Evolutionary conservation across 2,797 vertebrate species (phyloP).

Genomic region (Meda fulgida): DNA sequence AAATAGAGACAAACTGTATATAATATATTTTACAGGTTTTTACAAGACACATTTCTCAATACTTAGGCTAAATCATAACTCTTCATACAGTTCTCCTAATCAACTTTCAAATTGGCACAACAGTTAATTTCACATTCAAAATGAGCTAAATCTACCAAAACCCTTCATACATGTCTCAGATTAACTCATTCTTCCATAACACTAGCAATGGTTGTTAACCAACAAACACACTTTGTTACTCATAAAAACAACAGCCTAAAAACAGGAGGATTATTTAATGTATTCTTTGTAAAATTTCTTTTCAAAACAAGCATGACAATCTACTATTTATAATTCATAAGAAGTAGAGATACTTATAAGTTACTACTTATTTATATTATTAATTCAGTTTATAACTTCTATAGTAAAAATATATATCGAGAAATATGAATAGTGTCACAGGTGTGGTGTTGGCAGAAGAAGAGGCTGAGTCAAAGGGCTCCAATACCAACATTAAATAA

Average conservation of each 20-base stretch:
- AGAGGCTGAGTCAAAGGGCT: too few species aligned
- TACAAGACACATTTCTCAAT: too few species aligned
- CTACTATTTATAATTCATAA: background rate
- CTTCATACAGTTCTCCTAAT: background rate
- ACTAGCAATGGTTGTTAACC: background rate
- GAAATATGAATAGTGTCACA: background rate
- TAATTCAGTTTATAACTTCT: too few species aligned
- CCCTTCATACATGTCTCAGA: background rate
- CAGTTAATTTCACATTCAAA: background rate
- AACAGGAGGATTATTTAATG: background rate
- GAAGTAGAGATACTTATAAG: too few species aligned
- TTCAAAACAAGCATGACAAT: background rate
- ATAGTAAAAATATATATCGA: background rate
- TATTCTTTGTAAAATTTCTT: background rate
- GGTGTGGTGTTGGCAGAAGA: too few species aligned
- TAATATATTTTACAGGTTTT: too few species aligned
- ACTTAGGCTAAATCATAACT: too few species aligned
- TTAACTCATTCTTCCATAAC: background rate
- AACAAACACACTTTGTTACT: background rate
- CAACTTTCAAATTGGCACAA: background rate
- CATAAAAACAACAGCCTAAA: background rate
- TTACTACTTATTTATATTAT: too few species aligned
- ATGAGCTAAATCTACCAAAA: background rate
- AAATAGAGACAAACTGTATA: background rate
- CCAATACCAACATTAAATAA: too few species aligned